Base-by-base conservation (phyloP, 2,113 vertebrate species). In the Pyxicephalus adspersus region DNA sequence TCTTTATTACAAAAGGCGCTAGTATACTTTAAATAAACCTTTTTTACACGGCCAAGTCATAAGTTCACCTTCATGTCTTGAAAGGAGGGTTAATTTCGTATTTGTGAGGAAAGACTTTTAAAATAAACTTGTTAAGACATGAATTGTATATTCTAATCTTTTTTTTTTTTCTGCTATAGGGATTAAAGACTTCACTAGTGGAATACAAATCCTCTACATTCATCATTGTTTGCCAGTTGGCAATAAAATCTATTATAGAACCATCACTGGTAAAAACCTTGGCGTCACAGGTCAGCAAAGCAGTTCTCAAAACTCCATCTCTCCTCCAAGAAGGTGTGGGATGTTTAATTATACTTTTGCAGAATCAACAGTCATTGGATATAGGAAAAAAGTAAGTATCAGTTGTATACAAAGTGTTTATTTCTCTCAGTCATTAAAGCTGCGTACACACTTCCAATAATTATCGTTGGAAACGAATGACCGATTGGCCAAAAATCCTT, bases 171-270 rank as follows among this genome's bases (percentile, higher is more conserved):
- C n/a, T 70, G 29, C 7, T 58, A 13, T 88, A 99, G 98, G 98
- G 98, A 8, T 88, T 99, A 83, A 97, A 95, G 89, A 97, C 96
- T 0, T 85, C 92, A 17, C 76, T 97, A 63, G 83, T 85, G 9
- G 98, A 98, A 93, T 98, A 96, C 86, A 95, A 91, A 91, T 96
- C 97, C 20, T 94, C 96, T 78, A 94, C 95, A 0, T 97, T 96
- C 83, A 99, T 99, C 96, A 93, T 99, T 20, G 92, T 97, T 74
- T 94, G 93, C 84, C 96, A 99, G 89, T 89, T 99, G 81, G 92
- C 95, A 0, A 94, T 96, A 76, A 97, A 95, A 89, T 95, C 95
- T 75, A 91, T 91, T 22, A 90, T 99, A 93, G 96, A 96, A 83
- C 77, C 85, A 0, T 81, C 89, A 1, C 89, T 99, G 83, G 91